phyloP scores from a whole-genome alignment of 2,888 invertebrate species.

The Synanthedon vespiformis region DNA sequence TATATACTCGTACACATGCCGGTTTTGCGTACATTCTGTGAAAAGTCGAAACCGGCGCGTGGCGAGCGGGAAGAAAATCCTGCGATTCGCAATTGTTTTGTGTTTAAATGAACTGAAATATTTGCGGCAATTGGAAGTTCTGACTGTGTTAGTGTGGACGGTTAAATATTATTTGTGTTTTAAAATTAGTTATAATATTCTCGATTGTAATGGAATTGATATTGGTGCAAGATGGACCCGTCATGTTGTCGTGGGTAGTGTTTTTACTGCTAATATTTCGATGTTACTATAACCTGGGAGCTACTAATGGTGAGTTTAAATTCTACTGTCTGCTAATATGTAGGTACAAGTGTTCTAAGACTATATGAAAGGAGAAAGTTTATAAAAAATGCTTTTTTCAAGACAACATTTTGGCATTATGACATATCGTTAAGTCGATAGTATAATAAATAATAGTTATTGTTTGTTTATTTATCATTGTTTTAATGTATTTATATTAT shows the following conservation, averaged over 20 bases:
- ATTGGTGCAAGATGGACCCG: conserved; percentile 51
- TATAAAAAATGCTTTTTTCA: no score
- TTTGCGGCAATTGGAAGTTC: not conserved
- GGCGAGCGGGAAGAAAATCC: not conserved
- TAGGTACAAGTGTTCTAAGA: no score
- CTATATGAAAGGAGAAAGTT: no score
- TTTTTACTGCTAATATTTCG: conserved; percentile 54
- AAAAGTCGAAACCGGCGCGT: conserved; percentile 7
- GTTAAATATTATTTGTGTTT: not conserved
- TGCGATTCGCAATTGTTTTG: no score
- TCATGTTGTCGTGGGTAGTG: conserved; percentile 57
- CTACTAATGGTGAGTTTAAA: conserved; percentile 1
- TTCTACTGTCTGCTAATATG: no score
- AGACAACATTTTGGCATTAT: no score
- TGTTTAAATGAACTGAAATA: no score
- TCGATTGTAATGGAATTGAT: conserved; percentile 9
- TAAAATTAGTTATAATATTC: not conserved
- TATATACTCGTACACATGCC: conserved; percentile 14
- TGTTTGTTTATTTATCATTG: no score
- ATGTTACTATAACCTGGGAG: conserved; percentile 51
- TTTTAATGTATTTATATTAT: no score
- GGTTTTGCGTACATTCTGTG: conserved; percentile 19
- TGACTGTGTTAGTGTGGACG: not conserved
- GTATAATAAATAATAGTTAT: no score
- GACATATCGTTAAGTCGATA: no score